Evolutionary conservation across 2,113 vertebrate genomes (phyloP).

Genomic region (western clawed frog (Xenopus tropicalis)): UCB_Xtro_10.0 CM004449.2:94162001-94162500

Average conservation of each 20-base stretch:
- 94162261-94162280: neutral
- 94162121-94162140: neutral
- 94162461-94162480: too few relatives aligned
- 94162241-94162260: neutral
- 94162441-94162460: neutral
- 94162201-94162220: conserved; percentile 1
- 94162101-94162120: neutral
- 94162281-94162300: neutral
- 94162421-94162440: neutral
- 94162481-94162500: too few relatives aligned
- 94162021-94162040: neutral
- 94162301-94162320: neutral
- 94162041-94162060: neutral
- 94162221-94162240: neutral
- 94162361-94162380: neutral
- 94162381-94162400: neutral
- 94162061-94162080: neutral
- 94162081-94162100: neutral
- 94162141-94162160: neutral
- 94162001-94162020: neutral
- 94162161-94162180: neutral
- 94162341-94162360: neutral
- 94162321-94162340: neutral
- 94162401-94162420: neutral
- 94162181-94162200: neutral